These are phyloP conservation scores for Trachymyrmex cornetzi DNA, from an alignment of 1,140 invertebrate genomes.

Conservation along the genomic window DNA sequence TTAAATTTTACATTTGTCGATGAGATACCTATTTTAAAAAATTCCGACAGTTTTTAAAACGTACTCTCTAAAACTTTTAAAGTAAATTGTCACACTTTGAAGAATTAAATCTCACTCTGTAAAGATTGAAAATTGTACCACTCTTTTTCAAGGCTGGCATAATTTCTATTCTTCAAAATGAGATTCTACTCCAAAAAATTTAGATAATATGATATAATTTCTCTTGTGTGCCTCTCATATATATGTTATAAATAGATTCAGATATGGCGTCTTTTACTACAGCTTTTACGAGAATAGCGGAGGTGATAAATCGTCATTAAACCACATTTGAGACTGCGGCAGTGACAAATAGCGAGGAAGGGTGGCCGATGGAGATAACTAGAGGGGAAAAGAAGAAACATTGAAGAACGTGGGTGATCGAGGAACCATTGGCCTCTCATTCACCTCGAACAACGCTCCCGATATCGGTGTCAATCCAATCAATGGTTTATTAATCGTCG, in stretches of 20 bases:
- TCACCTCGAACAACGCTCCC: constrained; percentile 72
- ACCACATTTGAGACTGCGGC: constrained; percentile 49
- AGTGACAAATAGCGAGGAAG: constrained; percentile 52
- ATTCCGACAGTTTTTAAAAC: background rate
- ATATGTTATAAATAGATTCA: background rate
- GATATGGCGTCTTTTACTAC: background rate
- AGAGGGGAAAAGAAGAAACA: constrained; percentile 47
- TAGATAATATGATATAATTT: background rate
- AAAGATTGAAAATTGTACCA: too few relatives aligned
- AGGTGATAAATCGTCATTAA: constrained; percentile 52
- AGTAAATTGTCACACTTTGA: too few relatives aligned
- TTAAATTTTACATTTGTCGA: background rate
- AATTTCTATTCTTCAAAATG: too few relatives aligned
- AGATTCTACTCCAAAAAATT: too few relatives aligned
- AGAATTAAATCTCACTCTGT: too few relatives aligned
- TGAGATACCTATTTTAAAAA: background rate
- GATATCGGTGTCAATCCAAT: constrained; percentile 85
- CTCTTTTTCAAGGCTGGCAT: too few relatives aligned
- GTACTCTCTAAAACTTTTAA: too few relatives aligned
- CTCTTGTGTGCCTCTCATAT: background rate
- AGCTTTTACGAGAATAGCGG: constrained; percentile 23
- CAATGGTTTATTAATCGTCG: constrained; percentile 85
- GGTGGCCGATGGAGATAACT: background rate
- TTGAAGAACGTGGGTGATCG: constrained; percentile 60
- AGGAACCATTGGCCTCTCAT: constrained; percentile 61